A percentile compares a stretch with the other conserved stretches of the same genome.
Conservation (phyloP, 1,140 invertebrate species). For the Globodera ellingtonae region DNA sequence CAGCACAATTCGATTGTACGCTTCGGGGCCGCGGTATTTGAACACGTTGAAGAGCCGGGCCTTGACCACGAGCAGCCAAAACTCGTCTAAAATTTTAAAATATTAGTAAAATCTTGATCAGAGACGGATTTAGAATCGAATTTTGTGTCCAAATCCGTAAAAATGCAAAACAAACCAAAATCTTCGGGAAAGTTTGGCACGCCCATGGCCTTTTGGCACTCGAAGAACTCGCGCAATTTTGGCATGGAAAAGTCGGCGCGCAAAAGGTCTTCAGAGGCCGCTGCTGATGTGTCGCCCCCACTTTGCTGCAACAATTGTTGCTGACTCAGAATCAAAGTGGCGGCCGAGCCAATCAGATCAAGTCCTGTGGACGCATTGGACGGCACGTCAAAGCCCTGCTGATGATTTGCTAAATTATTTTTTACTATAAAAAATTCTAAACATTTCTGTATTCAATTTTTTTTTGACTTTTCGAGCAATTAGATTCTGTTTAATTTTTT, state of each 20-base stretch:
- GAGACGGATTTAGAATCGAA: too few relatives aligned
- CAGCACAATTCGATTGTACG: constrained; percentile 36
- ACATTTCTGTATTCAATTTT: too few relatives aligned
- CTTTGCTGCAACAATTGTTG: background rate
- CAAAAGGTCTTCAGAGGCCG: constrained; percentile 16
- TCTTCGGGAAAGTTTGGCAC: constrained; percentile 27
- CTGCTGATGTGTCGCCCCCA: background rate
- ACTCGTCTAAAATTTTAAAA: constrained; percentile 25
- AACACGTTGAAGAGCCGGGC: constrained; percentile 34
- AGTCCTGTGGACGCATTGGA: background rate
- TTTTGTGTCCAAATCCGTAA: too few relatives aligned
- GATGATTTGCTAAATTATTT: background rate
- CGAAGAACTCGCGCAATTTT: constrained; percentile 27
- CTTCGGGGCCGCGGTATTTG: constrained; percentile 29
- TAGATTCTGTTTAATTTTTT: background rate
- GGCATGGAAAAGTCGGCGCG: constrained; percentile 27
- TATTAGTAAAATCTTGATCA: background rate
- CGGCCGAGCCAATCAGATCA: constrained; percentile 17
- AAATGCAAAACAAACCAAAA: constrained; percentile 4
- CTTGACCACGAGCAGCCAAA: constrained; percentile 37
- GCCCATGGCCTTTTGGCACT: constrained; percentile 18
- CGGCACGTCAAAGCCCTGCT: background rate
- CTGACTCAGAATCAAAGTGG: constrained; percentile 25
- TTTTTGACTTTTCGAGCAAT: background rate
- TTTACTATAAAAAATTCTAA: background rate